Evolutionary conservation across 2,797 vertebrate genomes (phyloP).

Genomic region (Calcarius lapponicus): DNA sequence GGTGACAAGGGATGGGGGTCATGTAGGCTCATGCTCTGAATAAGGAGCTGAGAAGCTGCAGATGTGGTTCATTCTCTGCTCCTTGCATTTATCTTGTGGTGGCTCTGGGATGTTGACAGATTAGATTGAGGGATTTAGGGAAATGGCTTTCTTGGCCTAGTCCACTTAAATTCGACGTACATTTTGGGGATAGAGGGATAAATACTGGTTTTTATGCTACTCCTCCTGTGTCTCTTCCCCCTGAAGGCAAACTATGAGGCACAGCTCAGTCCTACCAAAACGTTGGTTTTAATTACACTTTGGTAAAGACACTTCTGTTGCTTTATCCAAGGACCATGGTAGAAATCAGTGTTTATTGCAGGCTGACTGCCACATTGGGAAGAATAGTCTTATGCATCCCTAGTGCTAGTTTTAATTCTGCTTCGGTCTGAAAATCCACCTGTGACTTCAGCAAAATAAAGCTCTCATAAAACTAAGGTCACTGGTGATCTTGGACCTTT

Average conservation of each 20-base stretch:
- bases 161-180: rapidly evolving
- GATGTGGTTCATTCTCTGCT: not conserved
- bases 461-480: not conserved
- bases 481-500: not conserved
- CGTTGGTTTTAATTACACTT: not conserved
- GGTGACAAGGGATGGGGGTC: not conserved
- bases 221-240: not conserved
- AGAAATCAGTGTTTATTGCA: not conserved
- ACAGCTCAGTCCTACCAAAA: not conserved
- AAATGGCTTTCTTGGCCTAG: not conserved
- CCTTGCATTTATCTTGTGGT: not conserved
- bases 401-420: not conserved
- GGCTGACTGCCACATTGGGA: not conserved
- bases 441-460: not conserved
- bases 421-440: not conserved
- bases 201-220: not conserved
- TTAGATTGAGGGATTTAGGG: not conserved
- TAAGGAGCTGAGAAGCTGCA: not conserved
- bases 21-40: not conserved
- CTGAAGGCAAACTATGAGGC: not conserved
- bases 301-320: not conserved
- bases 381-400: not conserved
- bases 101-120: not conserved
- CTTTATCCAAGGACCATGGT: not conserved
- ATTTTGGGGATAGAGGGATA: not conserved